Conservation (phyloP, 1,140 invertebrate species). For the Mamestra configurata region DNA sequence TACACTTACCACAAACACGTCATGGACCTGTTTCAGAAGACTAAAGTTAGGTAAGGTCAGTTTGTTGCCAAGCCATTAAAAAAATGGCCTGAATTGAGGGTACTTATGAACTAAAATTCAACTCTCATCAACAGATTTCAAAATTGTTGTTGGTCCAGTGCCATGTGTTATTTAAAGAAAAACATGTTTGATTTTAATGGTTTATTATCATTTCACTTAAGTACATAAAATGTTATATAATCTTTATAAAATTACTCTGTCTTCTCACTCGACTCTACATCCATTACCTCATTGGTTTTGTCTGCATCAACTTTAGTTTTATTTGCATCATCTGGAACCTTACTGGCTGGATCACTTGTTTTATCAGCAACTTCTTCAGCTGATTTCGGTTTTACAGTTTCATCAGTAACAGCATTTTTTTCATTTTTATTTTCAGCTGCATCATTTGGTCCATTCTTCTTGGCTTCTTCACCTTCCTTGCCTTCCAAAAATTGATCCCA, state of each 20-base stretch:
- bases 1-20: not conserved
- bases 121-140: too few species aligned
- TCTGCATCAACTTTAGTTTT: not conserved
- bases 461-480: constrained; percentile 63
- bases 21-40: not conserved
- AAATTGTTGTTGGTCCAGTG: not conserved
- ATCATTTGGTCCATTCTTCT: constrained; percentile 49
- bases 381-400: not conserved
- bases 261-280: not conserved
- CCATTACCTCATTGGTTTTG: not conserved
- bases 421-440: constrained; percentile 23
- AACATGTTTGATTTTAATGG: not conserved
- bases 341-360: not conserved
- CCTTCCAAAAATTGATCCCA: constrained; percentile 94
- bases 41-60: not conserved
- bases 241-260: not conserved
- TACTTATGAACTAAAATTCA: too few species aligned
- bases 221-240: not conserved
- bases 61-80: too few species aligned
- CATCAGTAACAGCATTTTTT: constrained; percentile 1
- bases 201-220: not conserved
- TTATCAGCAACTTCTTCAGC: not conserved
- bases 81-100: too few species aligned
- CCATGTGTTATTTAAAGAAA: not conserved
- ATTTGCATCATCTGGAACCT: not conserved